Evolutionary conservation across 2,113 vertebrate species (phyloP).

Genomic region (Phaethon lepturus): DNA sequence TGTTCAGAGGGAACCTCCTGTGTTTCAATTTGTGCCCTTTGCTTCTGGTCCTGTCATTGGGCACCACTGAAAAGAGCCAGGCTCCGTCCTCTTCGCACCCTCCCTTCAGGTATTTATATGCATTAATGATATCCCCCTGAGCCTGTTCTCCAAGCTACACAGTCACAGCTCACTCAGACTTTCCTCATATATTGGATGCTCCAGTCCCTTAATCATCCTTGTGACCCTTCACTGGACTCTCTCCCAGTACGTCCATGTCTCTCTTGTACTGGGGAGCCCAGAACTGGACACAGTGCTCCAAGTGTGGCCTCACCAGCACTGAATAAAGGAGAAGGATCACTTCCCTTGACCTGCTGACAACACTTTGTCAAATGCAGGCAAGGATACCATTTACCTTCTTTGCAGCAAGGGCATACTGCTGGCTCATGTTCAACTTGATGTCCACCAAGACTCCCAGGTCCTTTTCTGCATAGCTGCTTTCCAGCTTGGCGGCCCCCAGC

Average conservation of each 20-base stretch:
- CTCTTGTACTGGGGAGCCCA: not conserved
- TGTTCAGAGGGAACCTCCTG: not conserved
- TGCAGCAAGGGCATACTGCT: not conserved
- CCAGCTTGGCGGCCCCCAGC: rapidly evolving
- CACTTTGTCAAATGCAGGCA: not conserved
- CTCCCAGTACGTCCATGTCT: not conserved
- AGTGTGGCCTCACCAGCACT: not conserved
- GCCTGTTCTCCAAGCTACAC: not conserved
- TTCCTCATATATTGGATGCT: not conserved
- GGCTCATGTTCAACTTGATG: not conserved
- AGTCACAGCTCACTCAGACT: not conserved
- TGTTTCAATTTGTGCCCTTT: not conserved
- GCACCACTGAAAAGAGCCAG: not conserved
- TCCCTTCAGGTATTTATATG: not conserved
- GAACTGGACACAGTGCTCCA: not conserved
- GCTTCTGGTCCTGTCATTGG: not conserved
- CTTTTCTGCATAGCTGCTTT: not conserved
- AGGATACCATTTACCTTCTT: not conserved
- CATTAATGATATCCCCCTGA: not conserved
- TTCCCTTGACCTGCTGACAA: not conserved
- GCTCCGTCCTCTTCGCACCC: not conserved
- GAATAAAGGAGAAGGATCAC: not conserved
- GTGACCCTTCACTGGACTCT: not conserved
- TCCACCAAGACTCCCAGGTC: not conserved
- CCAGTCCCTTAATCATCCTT: not conserved